A percentile compares a stretch with the other conserved stretches of the same genome.
These are phyloP conservation scores for Distichodus sexfasciatus DNA, from an alignment of 2,797 vertebrate genomes.

Conservation along the genomic window DNA sequence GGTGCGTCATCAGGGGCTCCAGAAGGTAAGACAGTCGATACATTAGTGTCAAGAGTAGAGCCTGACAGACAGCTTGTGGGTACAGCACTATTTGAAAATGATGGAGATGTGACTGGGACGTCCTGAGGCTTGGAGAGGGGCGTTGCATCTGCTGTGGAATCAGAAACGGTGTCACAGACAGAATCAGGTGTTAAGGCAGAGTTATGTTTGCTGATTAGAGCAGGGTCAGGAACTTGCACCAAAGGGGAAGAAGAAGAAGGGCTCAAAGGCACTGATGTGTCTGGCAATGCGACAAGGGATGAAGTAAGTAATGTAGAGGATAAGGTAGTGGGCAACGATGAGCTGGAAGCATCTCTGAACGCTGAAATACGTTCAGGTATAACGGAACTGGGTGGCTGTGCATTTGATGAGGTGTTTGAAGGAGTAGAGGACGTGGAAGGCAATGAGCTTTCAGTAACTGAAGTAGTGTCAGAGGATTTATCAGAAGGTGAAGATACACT, in stretches of 20 bases:
- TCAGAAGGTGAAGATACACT: conserved; percentile 4
- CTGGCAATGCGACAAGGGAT: background rate
- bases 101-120: conserved; percentile 9
- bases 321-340: background rate
- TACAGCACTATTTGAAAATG: background rate
- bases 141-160: background rate
- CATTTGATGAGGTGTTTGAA: background rate
- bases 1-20: background rate
- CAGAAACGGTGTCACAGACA: background rate
- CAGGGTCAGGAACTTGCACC: conserved; percentile 3
- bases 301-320: background rate
- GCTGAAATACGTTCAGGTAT: conserved; percentile 1
- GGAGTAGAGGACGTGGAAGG: background rate
- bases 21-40: background rate
- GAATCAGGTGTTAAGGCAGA: conserved; percentile 2
- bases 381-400: background rate
- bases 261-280: background rate
- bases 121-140: background rate
- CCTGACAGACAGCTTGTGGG: background rate
- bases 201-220: conserved; percentile 7
- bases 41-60: background rate
- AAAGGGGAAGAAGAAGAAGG: background rate
- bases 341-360: background rate
- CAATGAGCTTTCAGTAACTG: conserved; percentile 4
- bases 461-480: background rate